phyloP scores from a whole-genome alignment of 2,113 vertebrate species.

The Nycticorax nycticorax region DNA sequence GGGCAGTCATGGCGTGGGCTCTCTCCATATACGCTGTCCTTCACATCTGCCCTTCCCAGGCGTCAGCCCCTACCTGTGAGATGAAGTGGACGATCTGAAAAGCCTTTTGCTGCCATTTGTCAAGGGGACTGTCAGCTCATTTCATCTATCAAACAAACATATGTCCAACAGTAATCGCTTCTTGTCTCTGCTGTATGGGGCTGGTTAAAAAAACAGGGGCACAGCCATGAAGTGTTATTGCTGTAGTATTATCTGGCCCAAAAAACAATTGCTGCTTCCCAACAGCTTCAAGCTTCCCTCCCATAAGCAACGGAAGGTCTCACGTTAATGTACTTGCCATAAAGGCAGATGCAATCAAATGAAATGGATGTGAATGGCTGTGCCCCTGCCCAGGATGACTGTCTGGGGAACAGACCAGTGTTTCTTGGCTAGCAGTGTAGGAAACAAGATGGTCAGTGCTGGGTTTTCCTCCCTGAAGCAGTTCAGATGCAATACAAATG shows the following conservation, averaged over 20 bases:
- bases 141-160: not conserved
- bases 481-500: not conserved
- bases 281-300: not conserved
- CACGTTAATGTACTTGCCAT: not conserved
- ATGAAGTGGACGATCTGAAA: not conserved
- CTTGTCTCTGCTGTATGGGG: not conserved
- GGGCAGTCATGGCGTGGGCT: accelerated
- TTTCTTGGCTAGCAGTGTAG: not conserved
- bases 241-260: not conserved
- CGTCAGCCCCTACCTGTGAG: not conserved
- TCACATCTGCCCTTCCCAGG: not conserved
- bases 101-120: not conserved
- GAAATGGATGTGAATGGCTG: not conserved
- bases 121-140: not conserved
- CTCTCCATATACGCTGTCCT: accelerated
- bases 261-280: not conserved
- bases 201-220: not conserved
- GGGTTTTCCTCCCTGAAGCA: not conserved
- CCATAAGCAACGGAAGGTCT: not conserved
- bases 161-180: not conserved
- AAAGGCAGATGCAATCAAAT: not conserved
- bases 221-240: not conserved
- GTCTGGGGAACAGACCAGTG: not conserved
- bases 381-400: not conserved
- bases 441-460: not conserved